Evolutionary conservation across 2,888 invertebrate species (phyloP), one percentile per base, ranked within the genome.

Genomic region (Hypomecis atomaria): DNA sequence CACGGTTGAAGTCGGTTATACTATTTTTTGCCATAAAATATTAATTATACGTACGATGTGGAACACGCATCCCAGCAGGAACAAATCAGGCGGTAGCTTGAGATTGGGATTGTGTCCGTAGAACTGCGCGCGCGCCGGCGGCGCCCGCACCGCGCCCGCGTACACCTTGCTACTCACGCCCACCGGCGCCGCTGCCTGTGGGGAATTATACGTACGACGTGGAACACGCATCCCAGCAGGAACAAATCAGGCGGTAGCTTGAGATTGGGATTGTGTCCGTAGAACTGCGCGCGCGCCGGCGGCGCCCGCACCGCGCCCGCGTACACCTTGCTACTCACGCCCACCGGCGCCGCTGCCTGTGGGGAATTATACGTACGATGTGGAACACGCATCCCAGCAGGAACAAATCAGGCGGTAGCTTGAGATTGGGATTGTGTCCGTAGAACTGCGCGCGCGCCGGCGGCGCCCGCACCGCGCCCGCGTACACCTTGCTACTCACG

Each of bases 71-170:
- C 99, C 99, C 40, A 98, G 92, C 50, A 99, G 90, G 88, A 98
- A 99, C 59, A 98, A 92, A 76, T 98, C 98, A 0, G 96, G 95
- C 8, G 99, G 98, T 71, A 97, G 92, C 90, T 97, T 98, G 52
- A 98, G 92, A 84, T 97, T 97, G 10, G 98, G 98, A 89, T 98
- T 98, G 91, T 99, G 98, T 0, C 98, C 98, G 86, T 97, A 98
- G 88, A 97, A 98, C 78, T 97, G 97, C 10, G 96, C 95, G 10
- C 96, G 94, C 0, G 95, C 94, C 66, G 95, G 93, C 75, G 94
- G 84, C 62, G 95, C 90, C 0, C 90, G 81, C 47, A 88, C 87
- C 8, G 93, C 79, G 79, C 93, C 77, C 85, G 92, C 78, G 93
- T 87, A 89, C 76, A 89, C 89, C 76, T 87, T 86, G 78, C 73